phyloP scores from a whole-genome alignment of 1,140 invertebrate genomes.

The Drosophila sechellia region DNA sequence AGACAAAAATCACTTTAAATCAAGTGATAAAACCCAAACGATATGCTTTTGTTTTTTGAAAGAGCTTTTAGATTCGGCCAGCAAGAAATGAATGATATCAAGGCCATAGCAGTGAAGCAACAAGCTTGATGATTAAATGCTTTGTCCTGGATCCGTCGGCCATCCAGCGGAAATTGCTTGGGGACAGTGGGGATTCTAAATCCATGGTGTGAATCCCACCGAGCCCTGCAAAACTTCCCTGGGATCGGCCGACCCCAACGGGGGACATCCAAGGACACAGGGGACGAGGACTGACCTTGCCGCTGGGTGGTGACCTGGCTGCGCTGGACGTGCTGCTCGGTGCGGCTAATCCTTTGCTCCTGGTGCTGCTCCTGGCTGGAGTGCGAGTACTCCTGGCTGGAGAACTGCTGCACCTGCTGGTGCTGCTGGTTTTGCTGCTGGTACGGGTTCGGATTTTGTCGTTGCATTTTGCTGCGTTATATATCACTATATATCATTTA shows the following conservation, averaged over 20 bases:
- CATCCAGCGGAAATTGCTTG: conserved; percentile 47
- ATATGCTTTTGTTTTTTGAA: neutral
- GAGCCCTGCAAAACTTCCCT: conserved; percentile 47
- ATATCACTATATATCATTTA: conserved; percentile 84
- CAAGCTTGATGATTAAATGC: conserved; percentile 22
- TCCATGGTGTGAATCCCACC: conserved; percentile 78
- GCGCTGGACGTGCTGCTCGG: conserved; percentile 90
- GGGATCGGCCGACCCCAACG: conserved; percentile 3
- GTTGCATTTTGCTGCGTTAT: conserved; percentile 84
- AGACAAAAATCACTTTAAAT: too few species aligned
- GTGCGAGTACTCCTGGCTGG: conserved; percentile 82
- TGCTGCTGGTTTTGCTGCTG: conserved; percentile 83
- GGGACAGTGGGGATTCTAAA: conserved; percentile 67
- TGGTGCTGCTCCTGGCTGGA: conserved; percentile 84
- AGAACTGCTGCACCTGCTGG: conserved; percentile 86
- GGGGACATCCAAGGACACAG: conserved; percentile 9
- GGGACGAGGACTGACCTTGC: conserved; percentile 87
- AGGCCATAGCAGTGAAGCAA: conserved; percentile 14
- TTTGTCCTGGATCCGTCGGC: conserved; percentile 16
- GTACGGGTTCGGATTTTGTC: conserved; percentile 84
- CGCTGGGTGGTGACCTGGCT: conserved; percentile 91
- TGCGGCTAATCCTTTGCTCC: conserved; percentile 89
- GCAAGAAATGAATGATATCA: conserved; percentile 9
- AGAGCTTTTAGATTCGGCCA: neutral
- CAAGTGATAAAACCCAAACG: too few species aligned